Evolutionary conservation across 2,113 vertebrate species (phyloP), one percentile per base, ranked within the genome.

Genomic region (Mormyrus iriodes): DNA sequence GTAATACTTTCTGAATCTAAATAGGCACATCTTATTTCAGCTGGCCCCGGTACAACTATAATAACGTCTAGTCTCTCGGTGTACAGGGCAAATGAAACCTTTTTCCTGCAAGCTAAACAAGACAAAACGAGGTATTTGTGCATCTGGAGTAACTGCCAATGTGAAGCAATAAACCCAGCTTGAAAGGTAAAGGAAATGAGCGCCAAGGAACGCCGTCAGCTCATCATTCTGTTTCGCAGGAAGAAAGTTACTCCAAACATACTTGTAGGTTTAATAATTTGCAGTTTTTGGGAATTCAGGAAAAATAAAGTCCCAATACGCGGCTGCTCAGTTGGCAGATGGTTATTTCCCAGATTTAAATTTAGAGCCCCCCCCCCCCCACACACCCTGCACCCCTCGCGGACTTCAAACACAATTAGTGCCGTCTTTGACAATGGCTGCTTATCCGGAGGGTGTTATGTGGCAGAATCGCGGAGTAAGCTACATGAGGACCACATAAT

Each of bases 21-120:
- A 65, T 73, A 85, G 52, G n/a, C 52, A 61, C 35, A 24, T 53
- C n/a, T 89, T 86, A 35, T 69, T 89, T 86, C 24, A 65, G n/a
- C 42, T 73, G 58, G 53, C 44, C 12, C 84, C 21, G 10, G 55
- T 51, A 48, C 53, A 44, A 44, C n/a, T 42, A 46, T 85, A 65
- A 69, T 89, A 24, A 86, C 12, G 35, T 21, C 42, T 12, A 21
- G 69, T 51, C 31, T 82, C 76, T 44, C 5, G 27, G 49, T 42
- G 35, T n/a, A 27, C 4, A 15, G 31, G 49, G 52, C 76, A 85
- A 83, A 83, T 84, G 52, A 85, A 83, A 52, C 21, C 21, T 13
- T 52, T 82, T 89, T 82, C 82, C 76, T 83, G 35, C 73, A 79
- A 35, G 35, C 35, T 17, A 76, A 39, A 76, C 35, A 39, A 19